Percentiles rank a stretch among this genome's conserved stretches.
Conservation (phyloP, 1,140 invertebrate genomes). For the Ceratitis capitata region DNA sequence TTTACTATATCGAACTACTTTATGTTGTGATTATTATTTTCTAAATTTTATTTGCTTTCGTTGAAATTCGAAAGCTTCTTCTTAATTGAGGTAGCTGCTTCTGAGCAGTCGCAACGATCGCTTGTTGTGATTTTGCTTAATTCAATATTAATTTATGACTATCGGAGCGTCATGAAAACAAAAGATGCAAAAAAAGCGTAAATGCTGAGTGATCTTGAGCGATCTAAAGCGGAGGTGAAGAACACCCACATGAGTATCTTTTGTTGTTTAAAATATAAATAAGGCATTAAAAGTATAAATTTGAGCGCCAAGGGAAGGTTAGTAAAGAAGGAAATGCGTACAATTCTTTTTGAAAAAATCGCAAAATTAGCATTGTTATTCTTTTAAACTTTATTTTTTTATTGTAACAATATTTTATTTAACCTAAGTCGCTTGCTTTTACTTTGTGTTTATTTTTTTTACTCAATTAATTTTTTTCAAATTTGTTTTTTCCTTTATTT, state of each 20-base stretch:
- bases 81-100: constrained; percentile 16
- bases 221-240: neutral
- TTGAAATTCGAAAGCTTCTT: neutral
- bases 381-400: neutral
- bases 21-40: constrained; percentile 5
- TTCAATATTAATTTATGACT: too few relatives aligned
- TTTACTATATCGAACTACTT: neutral
- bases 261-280: neutral
- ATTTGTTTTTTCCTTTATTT: too few relatives aligned
- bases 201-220: constrained; percentile 17
- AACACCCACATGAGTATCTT: neutral
- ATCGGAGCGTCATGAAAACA: too few relatives aligned
- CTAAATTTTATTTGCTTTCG: neutral
- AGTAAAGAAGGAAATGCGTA: constrained; percentile 4
- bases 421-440: neutral
- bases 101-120: too few relatives aligned
- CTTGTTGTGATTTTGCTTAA: too few relatives aligned
- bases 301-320: neutral
- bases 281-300: neutral
- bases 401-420: neutral
- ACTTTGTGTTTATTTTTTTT: neutral
- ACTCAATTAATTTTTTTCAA: too few relatives aligned
- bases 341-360: too few relatives aligned
- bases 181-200: neutral
- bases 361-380: neutral